Evolutionary conservation across 2,797 vertebrate species (phyloP).

Genomic region (Pristis pectinata): DNA sequence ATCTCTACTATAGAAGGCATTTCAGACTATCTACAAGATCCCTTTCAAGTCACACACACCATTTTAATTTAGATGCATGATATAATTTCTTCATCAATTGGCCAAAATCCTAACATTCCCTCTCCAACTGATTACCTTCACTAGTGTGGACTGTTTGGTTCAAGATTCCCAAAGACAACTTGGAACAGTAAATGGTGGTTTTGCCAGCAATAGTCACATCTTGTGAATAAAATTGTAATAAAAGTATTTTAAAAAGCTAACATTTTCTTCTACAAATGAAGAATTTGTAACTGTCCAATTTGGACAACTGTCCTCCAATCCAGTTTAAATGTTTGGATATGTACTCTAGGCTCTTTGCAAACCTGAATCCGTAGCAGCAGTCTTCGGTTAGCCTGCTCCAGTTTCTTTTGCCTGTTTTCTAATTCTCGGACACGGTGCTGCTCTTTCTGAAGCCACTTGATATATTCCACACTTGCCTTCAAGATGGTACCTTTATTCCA

Average conservation of each 20-base stretch:
- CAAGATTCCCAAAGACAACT: not conserved
- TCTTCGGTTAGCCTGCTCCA: slow-evolving; percentile 86
- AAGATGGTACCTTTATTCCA: slow-evolving; percentile 99
- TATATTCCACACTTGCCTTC: slow-evolving; percentile 99
- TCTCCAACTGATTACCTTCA: not conserved
- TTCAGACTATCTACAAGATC: not conserved
- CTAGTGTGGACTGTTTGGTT: not conserved
- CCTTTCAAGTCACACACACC: not conserved
- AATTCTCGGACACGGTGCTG: slow-evolving; percentile 90
- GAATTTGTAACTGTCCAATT: too few relatives aligned
- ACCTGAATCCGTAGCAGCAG: slow-evolving; percentile 96
- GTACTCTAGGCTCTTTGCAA: slow-evolving; percentile 43
- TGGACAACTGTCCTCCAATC: too few relatives aligned
- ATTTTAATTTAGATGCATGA: not conserved
- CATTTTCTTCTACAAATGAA: not conserved
- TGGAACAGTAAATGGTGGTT: not conserved
- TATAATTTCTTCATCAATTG: not conserved
- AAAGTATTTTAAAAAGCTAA: not conserved
- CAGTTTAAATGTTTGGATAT: too few relatives aligned
- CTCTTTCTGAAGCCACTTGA: slow-evolving; percentile 98
- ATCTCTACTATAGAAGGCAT: not conserved
- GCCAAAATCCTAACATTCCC: not conserved
- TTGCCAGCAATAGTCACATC: not conserved
- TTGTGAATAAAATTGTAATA: too few relatives aligned
- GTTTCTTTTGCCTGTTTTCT: slow-evolving; percentile 90